Conservation (phyloP, 2,113 vertebrate genomes). For the Athene noctua region DNA sequence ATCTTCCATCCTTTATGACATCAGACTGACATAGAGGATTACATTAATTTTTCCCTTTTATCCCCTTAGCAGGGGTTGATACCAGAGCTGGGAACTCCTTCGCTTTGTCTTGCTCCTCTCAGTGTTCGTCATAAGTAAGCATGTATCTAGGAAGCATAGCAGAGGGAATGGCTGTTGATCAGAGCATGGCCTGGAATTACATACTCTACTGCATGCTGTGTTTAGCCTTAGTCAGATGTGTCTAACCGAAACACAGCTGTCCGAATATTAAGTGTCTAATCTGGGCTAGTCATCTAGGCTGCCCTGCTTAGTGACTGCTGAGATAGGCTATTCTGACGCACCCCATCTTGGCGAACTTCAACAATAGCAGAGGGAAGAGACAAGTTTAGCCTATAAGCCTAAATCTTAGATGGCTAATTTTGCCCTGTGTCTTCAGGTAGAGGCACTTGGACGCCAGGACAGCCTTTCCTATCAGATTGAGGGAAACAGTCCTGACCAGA, state of each 20-base stretch:
- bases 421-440: not conserved
- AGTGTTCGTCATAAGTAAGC: not conserved
- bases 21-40: not conserved
- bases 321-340: not conserved
- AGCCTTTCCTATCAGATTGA: not conserved
- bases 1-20: not conserved
- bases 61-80: not conserved
- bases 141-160: not conserved
- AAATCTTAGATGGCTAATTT: not conserved
- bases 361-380: not conserved
- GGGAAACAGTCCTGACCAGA: not conserved
- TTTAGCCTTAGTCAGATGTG: not conserved
- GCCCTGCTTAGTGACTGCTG: not conserved
- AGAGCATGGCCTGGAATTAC: not conserved
- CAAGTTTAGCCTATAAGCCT: not conserved
- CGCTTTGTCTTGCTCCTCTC: not conserved
- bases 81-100: not conserved
- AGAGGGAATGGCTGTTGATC: not conserved
- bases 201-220: fast-evolving
- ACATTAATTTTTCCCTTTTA: not conserved
- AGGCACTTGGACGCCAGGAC: fast-evolving
- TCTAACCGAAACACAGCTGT: fast-evolving
- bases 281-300: not conserved
- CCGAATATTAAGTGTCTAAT: fast-evolving
- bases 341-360: not conserved